Evolutionary conservation across 2,797 vertebrate genomes (phyloP), one percentile per base, ranked within the genome.

Genomic region (Carduelis carduelis): DNA sequence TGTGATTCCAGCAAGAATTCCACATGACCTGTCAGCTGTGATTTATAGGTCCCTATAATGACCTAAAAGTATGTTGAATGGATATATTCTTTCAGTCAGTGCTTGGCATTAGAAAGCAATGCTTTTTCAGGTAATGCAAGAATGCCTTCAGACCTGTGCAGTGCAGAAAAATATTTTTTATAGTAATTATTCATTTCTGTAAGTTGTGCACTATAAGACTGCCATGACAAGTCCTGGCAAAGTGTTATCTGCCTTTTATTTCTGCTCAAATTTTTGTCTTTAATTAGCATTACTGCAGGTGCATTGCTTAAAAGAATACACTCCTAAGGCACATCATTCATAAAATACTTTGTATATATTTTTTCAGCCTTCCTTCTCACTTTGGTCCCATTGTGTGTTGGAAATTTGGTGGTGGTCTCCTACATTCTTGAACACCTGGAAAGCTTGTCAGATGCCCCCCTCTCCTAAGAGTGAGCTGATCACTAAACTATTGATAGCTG

Each of bases 1-100:
- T 88, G 47, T 52, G 72, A 94, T 85, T 85, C 61, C 74, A 91
- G 65, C 65, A 59, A 81, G 82, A 93, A 96, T 90, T 76, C 41
- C 59, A 60, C n/a, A 26, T 65, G 57, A 86, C 22, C 30, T 52
- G 59, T 81, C 72, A 83, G 32, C 55, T 72, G 63, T 89, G 82
- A 91, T 93, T 94, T 93, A 83, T 21, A 52, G 70, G 69, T 65
- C 34, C 17, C 82, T 81, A 52, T 18, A 65, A 76, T 26, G 37
- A 57, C 65, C 13, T 71, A 65, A 75, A 78, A 93, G 43, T 50
- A 77, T 8, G 5, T 83, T 69, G n/a, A 92, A 84, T 61, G 22
- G 41, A 44, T 88, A 37, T 64, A 85, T 53, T 92, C 56, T 87
- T 87, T 83, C 49, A 63, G 35, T 14, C 49, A 50, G 60, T 65